phyloP scores from a whole-genome alignment of 2,797 vertebrate genomes.

The Alfaro cultratus region DNA sequence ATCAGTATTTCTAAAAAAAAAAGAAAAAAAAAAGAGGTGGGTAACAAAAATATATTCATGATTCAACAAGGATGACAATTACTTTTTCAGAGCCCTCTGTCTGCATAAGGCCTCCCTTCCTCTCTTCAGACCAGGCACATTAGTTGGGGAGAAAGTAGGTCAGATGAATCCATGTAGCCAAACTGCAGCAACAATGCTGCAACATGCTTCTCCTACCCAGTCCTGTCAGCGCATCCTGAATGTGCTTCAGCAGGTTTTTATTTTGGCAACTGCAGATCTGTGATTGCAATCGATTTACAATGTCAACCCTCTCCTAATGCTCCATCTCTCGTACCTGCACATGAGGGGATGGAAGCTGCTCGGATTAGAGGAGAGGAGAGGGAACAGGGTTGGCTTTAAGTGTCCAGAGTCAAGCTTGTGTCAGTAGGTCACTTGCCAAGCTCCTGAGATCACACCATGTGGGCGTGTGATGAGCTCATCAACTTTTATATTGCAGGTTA shows the following conservation, averaged over 20 bases:
- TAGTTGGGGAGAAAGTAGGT: slow-evolving; percentile 76
- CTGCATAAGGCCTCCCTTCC: slow-evolving; percentile 31
- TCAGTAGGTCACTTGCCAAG: slow-evolving; percentile 70
- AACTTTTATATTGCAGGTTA: not conserved
- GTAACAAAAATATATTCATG: not conserved
- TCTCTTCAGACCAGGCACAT: slow-evolving; percentile 49
- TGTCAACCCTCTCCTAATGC: not conserved
- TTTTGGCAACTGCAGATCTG: slow-evolving; percentile 16
- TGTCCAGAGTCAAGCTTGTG: slow-evolving; percentile 48
- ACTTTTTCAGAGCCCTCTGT: not conserved
- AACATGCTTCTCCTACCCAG: not conserved
- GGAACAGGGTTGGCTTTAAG: slow-evolving; percentile 50
- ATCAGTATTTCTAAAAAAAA: not conserved
- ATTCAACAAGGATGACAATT: not conserved
- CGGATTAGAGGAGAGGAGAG: slow-evolving; percentile 65
- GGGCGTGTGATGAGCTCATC: slow-evolving; percentile 23
- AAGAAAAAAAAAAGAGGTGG: not conserved
- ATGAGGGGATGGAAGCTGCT: slow-evolving; percentile 43
- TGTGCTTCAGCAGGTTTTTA: slow-evolving; percentile 38
- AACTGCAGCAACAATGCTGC: slow-evolving; percentile 53
- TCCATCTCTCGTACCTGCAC: not conserved
- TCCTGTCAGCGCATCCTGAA: slow-evolving; percentile 17
- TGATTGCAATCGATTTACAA: slow-evolving; percentile 9
- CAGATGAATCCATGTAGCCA: slow-evolving; percentile 74
- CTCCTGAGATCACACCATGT: slow-evolving; percentile 46